Conservation (phyloP, 2,888 invertebrate species). For the Carpatolechia fugitivella region DNA sequence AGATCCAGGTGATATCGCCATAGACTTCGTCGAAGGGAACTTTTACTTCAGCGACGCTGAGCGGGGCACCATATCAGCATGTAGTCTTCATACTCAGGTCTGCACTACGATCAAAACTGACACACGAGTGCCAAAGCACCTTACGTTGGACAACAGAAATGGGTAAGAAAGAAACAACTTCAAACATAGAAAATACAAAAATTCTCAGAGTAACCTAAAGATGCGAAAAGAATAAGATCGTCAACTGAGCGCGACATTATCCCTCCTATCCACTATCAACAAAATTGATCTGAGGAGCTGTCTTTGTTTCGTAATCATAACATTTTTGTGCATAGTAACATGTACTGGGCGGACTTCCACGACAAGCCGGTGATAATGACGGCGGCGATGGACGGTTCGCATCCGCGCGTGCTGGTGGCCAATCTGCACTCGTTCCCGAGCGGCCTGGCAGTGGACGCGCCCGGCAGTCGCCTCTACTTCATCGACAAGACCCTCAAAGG, state of each 20-base stretch:
- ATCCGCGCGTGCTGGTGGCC: constrained; percentile 80
- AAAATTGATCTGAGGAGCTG: too few relatives aligned
- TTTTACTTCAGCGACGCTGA: constrained; percentile 90
- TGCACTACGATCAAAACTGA: constrained; percentile 83
- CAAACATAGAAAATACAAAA: too few relatives aligned
- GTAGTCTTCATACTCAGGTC: constrained; percentile 81
- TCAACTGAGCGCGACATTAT: neutral
- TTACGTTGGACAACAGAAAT: constrained; percentile 83
- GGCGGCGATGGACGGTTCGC: constrained; percentile 91
- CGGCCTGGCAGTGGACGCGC: constrained; percentile 90
- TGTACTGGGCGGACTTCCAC: constrained; percentile 97
- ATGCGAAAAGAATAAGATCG: neutral
- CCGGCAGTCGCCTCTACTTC: constrained; percentile 91
- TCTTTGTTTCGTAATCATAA: too few relatives aligned
- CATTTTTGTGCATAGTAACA: constrained; percentile 72
- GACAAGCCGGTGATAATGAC: constrained; percentile 84
- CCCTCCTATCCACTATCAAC: neutral
- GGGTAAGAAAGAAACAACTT: constrained; percentile 70
- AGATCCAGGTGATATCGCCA: constrained; percentile 85
- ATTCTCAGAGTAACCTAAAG: neutral
- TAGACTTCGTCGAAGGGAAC: constrained; percentile 89
- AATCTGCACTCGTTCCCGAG: constrained; percentile 88
- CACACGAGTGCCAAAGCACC: constrained; percentile 82
- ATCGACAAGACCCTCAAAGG: constrained; percentile 82
- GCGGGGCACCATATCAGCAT: constrained; percentile 85